Conservation (phyloP, 2,888 invertebrate genomes). For the Spilosoma lubricipeda region DNA sequence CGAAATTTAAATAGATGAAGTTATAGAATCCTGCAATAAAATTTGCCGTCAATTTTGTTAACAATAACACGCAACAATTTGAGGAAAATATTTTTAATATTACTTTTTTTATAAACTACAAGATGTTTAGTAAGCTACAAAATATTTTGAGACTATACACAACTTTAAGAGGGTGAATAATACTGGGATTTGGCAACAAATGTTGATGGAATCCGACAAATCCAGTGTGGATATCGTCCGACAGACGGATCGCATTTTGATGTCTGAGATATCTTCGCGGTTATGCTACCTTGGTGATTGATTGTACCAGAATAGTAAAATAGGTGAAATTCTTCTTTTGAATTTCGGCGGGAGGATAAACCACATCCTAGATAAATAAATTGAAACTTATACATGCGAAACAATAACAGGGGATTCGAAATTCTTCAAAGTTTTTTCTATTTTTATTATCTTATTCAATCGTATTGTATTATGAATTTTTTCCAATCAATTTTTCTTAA, state of each 20-base stretch:
- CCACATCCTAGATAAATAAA: not conserved
- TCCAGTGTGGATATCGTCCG: conserved; percentile 63
- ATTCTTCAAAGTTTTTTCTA: too few species aligned
- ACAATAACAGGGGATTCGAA: too few species aligned
- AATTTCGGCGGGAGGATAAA: not conserved
- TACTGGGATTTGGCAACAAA: conserved; percentile 65
- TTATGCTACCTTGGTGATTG: conserved; percentile 57
- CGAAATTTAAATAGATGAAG: not conserved
- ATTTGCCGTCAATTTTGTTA: not conserved
- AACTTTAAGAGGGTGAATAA: conserved; percentile 78
- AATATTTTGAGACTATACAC: conserved; percentile 52
- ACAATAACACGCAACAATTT: not conserved
- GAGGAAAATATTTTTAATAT: not conserved
- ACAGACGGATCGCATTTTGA: conserved; percentile 65
- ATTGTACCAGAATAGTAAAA: conserved; percentile 52
- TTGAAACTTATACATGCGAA: not conserved
- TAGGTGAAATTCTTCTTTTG: conserved; percentile 16
- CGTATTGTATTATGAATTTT: too few species aligned
- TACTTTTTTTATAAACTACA: not conserved
- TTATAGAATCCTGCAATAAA: not conserved
- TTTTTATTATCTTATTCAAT: too few species aligned
- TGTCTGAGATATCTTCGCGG: conserved; percentile 54
- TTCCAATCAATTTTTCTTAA: too few species aligned
- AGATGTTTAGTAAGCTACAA: conserved; percentile 57
- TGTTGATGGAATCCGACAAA: conserved; percentile 67